A percentile compares a stretch with the other conserved stretches of the same genome.
Conservation (phyloP, 1,140 invertebrate species). For the Phthorimaea operculella region DNA sequence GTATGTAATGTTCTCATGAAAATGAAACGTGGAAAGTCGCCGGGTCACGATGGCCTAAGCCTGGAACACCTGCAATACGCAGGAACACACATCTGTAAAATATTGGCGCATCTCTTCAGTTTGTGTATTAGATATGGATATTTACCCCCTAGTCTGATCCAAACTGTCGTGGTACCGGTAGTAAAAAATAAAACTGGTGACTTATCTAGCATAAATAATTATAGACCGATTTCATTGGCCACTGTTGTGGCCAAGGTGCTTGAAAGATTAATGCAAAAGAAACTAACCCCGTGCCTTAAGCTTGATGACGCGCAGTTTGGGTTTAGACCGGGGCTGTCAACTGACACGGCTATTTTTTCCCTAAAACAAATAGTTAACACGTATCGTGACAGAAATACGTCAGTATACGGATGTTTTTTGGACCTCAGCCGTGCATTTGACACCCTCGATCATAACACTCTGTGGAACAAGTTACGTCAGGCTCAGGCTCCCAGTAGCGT, state of each 20-base stretch:
- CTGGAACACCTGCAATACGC: conserved; percentile 6
- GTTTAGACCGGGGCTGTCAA: conserved; percentile 1
- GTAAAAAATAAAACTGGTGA: conserved; percentile 7
- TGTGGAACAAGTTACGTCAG: not conserved
- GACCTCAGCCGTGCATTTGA: conserved; percentile 7
- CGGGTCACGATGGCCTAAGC: conserved; percentile 4
- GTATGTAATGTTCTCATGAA: not conserved
- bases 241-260: not conserved
- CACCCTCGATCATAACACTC: not conserved
- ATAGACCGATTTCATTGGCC: conserved; percentile 5
- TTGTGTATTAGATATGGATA: not conserved
- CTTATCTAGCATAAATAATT: not conserved
- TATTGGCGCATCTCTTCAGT: not conserved
- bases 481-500: not conserved
- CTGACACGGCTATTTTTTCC: conserved; percentile 4
- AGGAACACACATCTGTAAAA: not conserved
- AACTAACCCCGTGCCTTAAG: not conserved
- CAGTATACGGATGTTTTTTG: conserved; percentile 1
- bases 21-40: conserved; percentile 3
- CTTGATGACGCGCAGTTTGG: conserved; percentile 2
- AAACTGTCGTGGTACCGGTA: conserved; percentile 2
- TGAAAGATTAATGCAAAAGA: not conserved
- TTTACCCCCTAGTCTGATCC: not conserved
- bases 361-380: not conserved
- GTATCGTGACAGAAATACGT: not conserved